phyloP scores from a whole-genome alignment of 2,113 vertebrate species.

The Cephalophus harveyi region DNA sequence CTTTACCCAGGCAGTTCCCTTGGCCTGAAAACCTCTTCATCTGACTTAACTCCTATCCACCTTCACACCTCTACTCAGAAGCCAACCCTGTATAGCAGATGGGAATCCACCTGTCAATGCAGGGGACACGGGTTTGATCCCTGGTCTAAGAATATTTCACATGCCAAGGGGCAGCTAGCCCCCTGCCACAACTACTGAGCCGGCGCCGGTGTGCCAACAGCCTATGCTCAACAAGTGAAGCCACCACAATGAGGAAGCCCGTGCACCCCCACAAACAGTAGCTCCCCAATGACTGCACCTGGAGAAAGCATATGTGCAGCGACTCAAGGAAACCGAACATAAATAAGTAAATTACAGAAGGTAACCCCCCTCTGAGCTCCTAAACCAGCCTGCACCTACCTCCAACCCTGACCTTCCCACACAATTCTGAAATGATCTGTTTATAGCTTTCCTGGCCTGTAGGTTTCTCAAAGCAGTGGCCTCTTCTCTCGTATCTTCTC shows the following conservation, averaged over 20 bases:
- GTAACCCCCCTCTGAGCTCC: not conserved
- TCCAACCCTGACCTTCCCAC: not conserved
- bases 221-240: not conserved
- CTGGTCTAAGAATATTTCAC: not conserved
- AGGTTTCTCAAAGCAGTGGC: not conserved
- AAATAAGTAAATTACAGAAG: not conserved
- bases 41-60: not conserved
- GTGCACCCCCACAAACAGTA: not conserved
- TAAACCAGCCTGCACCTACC: not conserved
- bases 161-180: not conserved
- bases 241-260: not conserved
- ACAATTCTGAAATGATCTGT: not conserved
- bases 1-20: not conserved
- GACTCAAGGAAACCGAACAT: not conserved
- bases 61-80: not conserved
- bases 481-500: not conserved
- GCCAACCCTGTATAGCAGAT: not conserved
- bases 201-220: rapidly evolving
- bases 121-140: not conserved
- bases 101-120: not conserved
- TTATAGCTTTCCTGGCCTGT: not conserved
- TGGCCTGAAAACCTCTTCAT: not conserved
- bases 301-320: not conserved
- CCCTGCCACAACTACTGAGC: not conserved
- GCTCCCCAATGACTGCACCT: not conserved